Conservation (phyloP, 2,797 vertebrate species). For the Vespertilio murinus region DNA sequence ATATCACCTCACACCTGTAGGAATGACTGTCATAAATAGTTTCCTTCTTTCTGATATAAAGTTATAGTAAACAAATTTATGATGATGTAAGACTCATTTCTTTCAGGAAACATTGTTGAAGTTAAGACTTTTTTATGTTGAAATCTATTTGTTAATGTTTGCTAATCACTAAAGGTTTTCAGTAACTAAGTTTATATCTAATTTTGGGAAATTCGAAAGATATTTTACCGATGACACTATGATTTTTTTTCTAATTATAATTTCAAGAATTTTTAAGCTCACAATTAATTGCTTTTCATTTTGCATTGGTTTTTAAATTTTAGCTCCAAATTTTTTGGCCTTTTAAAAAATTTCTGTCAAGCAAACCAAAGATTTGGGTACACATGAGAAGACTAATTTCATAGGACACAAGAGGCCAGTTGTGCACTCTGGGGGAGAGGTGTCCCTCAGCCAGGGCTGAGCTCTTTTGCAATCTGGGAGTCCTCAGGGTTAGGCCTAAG, state of each 20-base stretch:
- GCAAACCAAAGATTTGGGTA: neutral
- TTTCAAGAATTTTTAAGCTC: neutral
- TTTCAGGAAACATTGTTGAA: neutral
- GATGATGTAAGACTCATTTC: neutral
- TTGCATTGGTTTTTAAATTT: neutral
- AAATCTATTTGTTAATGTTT: conserved; percentile 23
- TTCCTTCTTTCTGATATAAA: neutral
- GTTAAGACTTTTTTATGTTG: conserved; percentile 3
- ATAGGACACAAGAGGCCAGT: neutral
- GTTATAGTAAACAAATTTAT: neutral
- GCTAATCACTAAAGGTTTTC: neutral
- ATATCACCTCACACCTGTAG: neutral
- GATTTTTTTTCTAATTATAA: neutral
- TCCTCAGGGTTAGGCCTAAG: no score
- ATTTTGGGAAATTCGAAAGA: neutral
- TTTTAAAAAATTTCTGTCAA: neutral
- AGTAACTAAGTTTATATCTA: neutral
- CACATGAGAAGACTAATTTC: neutral
- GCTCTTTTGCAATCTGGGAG: no score
- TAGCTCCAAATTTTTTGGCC: neutral
- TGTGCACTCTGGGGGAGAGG: no score
- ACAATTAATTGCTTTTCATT: neutral
- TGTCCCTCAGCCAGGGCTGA: no score
- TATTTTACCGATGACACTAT: neutral
- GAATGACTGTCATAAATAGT: neutral